Evolutionary conservation across 2,797 vertebrate genomes (phyloP).

Genomic region (Pangasius mekongensis): DNA sequence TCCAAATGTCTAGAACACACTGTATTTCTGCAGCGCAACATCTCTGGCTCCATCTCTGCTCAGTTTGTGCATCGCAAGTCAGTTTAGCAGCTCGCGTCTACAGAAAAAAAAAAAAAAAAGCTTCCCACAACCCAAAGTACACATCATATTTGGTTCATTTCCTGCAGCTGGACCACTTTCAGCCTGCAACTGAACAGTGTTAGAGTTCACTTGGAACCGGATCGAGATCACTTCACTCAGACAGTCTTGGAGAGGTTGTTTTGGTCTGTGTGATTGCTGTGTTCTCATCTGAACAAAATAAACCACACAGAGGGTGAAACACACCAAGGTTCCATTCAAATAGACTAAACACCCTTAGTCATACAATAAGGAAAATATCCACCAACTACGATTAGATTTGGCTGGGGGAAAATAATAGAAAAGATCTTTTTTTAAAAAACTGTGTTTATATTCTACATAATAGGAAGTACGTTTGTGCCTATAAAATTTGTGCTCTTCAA

Average conservation of each 20-base stretch:
- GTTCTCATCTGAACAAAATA: neutral
- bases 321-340: neutral
- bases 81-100: neutral
- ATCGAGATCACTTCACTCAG: neutral
- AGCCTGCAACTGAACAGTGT: neutral
- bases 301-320: neutral
- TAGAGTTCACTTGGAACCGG: neutral
- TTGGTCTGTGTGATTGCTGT: neutral
- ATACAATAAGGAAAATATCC: slow-evolving; percentile 4
- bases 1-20: neutral
- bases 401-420: neutral
- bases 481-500: slow-evolving; percentile 15
- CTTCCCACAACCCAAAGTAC: neutral
- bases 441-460: neutral
- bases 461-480: slow-evolving; percentile 8
- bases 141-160: slow-evolving; percentile 9
- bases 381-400: neutral
- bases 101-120: no score
- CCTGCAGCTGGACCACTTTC: neutral
- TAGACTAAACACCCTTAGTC: neutral
- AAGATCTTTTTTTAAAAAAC: neutral
- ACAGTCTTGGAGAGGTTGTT: neutral
- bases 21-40: neutral
- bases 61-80: neutral
- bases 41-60: neutral